phyloP scores from a whole-genome alignment of 2,113 vertebrate genomes.

The Galemys pyrenaicus region DNA sequence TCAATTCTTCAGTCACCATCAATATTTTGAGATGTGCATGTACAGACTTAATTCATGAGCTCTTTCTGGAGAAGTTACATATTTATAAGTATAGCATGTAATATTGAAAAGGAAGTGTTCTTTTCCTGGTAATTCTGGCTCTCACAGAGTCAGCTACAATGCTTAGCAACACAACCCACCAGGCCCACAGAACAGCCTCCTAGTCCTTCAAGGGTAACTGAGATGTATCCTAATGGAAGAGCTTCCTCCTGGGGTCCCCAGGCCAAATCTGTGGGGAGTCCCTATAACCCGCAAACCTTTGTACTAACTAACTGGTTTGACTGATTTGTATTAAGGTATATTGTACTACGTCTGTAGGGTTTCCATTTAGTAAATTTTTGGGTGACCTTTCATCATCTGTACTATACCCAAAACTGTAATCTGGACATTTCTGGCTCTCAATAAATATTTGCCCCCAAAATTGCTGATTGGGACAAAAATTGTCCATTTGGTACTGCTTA shows the following conservation, averaged over 20 bases:
- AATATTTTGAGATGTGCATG: conserved; percentile 74
- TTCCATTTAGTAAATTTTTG: not conserved
- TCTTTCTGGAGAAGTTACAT: conserved; percentile 29
- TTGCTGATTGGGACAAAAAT: not conserved
- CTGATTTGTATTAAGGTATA: not conserved
- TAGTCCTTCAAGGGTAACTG: not conserved
- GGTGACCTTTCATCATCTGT: not conserved
- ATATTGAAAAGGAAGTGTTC: not conserved
- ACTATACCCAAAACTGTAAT: not conserved
- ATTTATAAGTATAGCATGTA: conserved; percentile 8
- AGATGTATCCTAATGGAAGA: not conserved
- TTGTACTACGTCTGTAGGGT: not conserved
- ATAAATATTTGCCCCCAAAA: conserved; percentile 10
- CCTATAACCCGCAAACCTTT: not conserved
- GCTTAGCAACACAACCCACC: not conserved
- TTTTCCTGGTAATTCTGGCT: not conserved
- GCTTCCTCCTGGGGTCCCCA: not conserved
- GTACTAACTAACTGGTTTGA: too few species aligned
- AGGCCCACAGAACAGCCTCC: not conserved
- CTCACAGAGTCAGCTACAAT: not conserved
- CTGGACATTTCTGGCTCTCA: not conserved
- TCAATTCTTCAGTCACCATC: conserved; percentile 85
- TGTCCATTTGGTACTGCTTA: not conserved
- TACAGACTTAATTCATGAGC: conserved; percentile 60
- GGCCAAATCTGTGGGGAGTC: not conserved